These are phyloP conservation scores for Origma solitaria DNA, from an alignment of 2,113 vertebrate genomes.

Conservation along the genomic window DNA sequence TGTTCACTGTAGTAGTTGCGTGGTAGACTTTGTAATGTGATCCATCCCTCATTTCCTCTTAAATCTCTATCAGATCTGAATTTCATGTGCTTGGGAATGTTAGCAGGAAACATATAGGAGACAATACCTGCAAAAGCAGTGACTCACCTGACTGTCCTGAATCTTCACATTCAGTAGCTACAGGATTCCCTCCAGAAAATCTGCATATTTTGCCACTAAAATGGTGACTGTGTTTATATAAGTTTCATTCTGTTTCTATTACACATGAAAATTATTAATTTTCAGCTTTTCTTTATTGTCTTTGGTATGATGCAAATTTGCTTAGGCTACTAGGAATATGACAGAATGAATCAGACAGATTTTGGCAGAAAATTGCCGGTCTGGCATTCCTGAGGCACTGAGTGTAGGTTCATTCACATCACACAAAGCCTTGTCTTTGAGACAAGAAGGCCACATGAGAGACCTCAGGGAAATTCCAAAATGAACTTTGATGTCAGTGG, in stretches of 20 bases:
- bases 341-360: background rate
- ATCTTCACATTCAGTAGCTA: background rate
- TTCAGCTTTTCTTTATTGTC: background rate
- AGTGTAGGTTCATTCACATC: background rate
- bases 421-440: background rate
- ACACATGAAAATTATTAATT: background rate
- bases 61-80: background rate
- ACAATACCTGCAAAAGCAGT: background rate
- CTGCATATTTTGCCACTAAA: background rate
- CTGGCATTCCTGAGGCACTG: background rate
- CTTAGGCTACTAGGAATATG: background rate
- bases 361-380: background rate
- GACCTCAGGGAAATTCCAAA: background rate
- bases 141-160: background rate
- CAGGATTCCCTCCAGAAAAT: background rate
- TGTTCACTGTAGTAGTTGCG: background rate
- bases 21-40: background rate
- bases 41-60: background rate
- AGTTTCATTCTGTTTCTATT: background rate
- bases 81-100: background rate
- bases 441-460: background rate
- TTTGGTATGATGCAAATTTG: background rate
- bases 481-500: background rate
- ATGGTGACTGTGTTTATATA: background rate
- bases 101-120: background rate